Evolutionary conservation across 2,797 vertebrate genomes (phyloP).

Genomic region (Dendrocincla tyrannina): DNA sequence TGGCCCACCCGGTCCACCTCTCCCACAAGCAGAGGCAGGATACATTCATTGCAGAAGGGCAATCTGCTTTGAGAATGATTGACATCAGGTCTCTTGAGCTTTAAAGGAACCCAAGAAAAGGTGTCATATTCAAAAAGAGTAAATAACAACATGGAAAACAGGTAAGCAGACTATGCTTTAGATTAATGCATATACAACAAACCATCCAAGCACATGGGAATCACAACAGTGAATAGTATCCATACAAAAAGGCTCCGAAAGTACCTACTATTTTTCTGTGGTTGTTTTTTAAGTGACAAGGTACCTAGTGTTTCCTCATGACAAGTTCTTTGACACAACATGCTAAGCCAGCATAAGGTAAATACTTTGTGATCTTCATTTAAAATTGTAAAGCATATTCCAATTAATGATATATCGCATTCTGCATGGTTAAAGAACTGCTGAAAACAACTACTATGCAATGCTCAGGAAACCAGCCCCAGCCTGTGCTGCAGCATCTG

Average conservation of each 20-base stretch:
- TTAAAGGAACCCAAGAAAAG: background rate
- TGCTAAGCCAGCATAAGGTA: background rate
- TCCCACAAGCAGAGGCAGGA: background rate
- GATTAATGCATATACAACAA: background rate
- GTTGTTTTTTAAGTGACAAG: background rate
- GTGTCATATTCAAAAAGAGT: background rate
- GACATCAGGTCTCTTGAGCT: background rate
- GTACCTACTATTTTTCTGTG: background rate
- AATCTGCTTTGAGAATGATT: slow-evolving; percentile 29
- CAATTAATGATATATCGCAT: background rate
- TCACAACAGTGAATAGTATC: background rate
- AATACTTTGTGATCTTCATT: background rate
- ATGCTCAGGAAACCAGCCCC: background rate
- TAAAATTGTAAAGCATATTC: background rate
- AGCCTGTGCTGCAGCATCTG: background rate
- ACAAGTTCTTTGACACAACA: background rate
- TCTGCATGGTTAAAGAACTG: background rate
- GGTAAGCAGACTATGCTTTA: background rate
- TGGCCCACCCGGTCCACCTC: background rate
- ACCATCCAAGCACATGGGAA: background rate
- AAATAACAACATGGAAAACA: background rate
- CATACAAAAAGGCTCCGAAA: background rate
- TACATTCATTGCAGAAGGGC: slow-evolving; percentile 24
- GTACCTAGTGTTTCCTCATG: background rate
- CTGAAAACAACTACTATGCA: background rate